Conservation (phyloP, 2,113 vertebrate genomes). For the Mixornis gularis region DNA sequence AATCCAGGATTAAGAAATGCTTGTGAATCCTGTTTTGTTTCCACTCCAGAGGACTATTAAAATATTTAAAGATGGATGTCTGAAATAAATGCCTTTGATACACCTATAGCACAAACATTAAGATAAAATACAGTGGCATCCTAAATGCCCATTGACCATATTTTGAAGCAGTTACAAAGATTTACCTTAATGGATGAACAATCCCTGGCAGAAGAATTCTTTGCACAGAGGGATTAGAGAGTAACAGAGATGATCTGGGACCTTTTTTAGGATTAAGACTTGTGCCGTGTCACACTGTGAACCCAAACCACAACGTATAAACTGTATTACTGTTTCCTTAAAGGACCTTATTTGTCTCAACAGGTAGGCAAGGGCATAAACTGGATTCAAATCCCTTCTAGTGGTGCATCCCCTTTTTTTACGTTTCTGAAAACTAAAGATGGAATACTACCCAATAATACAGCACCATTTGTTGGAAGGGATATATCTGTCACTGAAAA, state of each 20-base stretch:
- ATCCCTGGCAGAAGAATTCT: not conserved
- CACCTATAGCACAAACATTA: not conserved
- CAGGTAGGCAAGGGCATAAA: not conserved
- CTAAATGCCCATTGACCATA: not conserved
- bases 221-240: not conserved
- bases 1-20: not conserved
- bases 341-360: not conserved
- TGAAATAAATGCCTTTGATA: not conserved
- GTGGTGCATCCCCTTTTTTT: rapidly evolving
- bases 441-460: not conserved
- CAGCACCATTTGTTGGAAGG: not conserved
- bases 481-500: not conserved
- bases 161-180: not conserved
- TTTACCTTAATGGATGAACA: not conserved
- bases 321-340: not conserved
- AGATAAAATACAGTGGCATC: not conserved
- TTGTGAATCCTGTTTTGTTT: not conserved
- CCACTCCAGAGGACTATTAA: not conserved
- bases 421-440: not conserved
- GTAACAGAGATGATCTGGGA: not conserved
- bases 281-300: not conserved
- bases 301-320: not conserved
- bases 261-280: not conserved
- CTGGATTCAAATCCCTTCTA: not conserved
- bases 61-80: not conserved